These are phyloP conservation scores for Coracopsis vasa DNA, from an alignment of 2,113 vertebrate species.

Conservation along the genomic window DNA sequence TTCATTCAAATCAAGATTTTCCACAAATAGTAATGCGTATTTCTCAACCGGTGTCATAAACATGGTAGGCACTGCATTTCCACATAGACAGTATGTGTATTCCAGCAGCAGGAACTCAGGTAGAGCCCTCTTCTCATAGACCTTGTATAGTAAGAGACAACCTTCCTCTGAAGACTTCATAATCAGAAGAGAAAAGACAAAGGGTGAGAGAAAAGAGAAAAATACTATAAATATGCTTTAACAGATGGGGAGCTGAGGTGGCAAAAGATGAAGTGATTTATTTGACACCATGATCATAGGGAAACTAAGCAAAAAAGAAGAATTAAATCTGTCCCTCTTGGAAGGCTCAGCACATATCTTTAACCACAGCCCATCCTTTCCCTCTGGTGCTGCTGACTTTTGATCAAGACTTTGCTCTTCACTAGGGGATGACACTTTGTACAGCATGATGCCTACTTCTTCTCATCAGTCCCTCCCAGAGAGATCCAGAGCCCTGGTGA, in stretches of 20 bases:
- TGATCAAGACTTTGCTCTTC: neutral
- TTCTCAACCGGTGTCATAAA: neutral
- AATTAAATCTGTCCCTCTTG: slow-evolving; percentile 17
- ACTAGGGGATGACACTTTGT: neutral
- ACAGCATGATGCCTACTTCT: neutral
- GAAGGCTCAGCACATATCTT: slow-evolving; percentile 20
- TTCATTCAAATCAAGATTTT: slow-evolving; percentile 11
- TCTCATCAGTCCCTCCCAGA: neutral
- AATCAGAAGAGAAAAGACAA: neutral
- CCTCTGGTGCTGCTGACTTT: neutral
- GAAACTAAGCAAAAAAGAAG: neutral
- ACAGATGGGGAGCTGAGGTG: slow-evolving; percentile 13
- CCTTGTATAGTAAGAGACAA: neutral
- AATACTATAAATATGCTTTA: neutral
- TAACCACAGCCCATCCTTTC: slow-evolving; percentile 15
- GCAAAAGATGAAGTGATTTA: slow-evolving; percentile 26
- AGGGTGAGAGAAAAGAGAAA: neutral
- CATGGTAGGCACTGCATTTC: neutral
- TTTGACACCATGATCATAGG: slow-evolving; percentile 33
- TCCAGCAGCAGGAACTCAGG: neutral
- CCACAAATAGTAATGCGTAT: neutral
- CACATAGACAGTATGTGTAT: neutral
- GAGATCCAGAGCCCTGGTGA: neutral
- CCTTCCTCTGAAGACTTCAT: neutral
- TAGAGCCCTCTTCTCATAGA: neutral